phyloP scores from a whole-genome alignment of 2,113 vertebrate genomes.

The Cryptomyrus ogoouensis region DNA sequence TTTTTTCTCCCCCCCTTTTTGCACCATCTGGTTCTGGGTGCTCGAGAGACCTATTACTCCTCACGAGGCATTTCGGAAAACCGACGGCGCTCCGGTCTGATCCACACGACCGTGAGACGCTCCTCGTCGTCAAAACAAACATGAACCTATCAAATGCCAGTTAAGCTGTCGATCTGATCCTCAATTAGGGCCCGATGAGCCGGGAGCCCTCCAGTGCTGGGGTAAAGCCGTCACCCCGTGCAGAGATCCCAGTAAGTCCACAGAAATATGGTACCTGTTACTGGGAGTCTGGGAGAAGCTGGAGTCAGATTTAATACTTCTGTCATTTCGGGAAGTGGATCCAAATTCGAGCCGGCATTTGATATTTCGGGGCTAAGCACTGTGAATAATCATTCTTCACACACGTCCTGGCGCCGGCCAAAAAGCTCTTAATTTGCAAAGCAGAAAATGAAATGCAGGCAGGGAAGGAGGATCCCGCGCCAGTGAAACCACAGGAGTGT shows the following conservation, averaged over 20 bases:
- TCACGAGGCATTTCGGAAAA: not conserved
- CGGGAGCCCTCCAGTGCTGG: not conserved
- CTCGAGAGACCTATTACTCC: constrained; percentile 10
- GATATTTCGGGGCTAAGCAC: not conserved
- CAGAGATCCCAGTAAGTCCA: not conserved
- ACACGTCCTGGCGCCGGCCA: not conserved
- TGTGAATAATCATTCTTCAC: not conserved
- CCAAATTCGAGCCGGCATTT: not conserved
- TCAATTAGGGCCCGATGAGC: not conserved
- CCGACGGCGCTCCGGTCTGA: not conserved
- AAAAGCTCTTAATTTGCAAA: not conserved
- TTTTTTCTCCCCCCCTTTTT: not conserved
- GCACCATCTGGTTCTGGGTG: constrained; percentile 11
- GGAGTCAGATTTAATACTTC: constrained; percentile 16
- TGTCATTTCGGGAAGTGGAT: not conserved
- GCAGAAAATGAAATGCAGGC: not conserved
- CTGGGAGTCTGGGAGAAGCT: not conserved
- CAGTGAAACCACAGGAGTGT: not conserved
- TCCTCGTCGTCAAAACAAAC: constrained; percentile 12
- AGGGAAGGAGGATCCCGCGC: not conserved
- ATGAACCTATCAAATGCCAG: not conserved
- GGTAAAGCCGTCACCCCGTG: not conserved
- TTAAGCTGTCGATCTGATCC: not conserved
- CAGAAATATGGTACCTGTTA: not conserved
- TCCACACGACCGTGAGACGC: not conserved